A percentile compares a stretch with the other conserved stretches of the same genome.
Evolutionary conservation across 2,888 invertebrate genomes (phyloP).

Genomic region (Sialis fuliginosa): DNA sequence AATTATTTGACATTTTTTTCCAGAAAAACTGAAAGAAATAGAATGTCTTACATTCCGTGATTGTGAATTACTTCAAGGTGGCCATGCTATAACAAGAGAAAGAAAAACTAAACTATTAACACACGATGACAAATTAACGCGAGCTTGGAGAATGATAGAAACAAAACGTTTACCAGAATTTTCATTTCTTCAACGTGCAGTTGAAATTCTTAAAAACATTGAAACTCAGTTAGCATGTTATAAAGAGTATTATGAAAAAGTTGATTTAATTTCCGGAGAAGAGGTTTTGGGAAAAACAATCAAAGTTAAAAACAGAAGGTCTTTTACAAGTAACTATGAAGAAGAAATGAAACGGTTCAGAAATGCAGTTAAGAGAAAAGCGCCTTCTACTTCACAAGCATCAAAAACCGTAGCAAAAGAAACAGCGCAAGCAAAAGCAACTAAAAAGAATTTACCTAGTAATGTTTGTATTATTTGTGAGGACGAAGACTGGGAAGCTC

Average conservation of each 20-base stretch:
- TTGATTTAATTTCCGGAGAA: constrained; percentile 2
- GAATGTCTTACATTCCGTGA: constrained; percentile 6
- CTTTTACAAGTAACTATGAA: neutral
- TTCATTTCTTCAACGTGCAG: constrained; percentile 4
- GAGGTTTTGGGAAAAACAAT: neutral
- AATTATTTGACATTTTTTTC: neutral
- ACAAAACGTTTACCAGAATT: constrained; percentile 2
- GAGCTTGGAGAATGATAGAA: constrained; percentile 5
- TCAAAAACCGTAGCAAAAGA: neutral
- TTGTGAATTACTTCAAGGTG: constrained; percentile 4
- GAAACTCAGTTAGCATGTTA: constrained; percentile 1
- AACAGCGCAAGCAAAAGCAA: neutral
- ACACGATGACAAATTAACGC: constrained; percentile 2
- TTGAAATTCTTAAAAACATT: constrained; percentile 3
- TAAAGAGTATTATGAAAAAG: constrained; percentile 4
- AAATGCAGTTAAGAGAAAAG: neutral
- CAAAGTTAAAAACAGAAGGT: neutral
- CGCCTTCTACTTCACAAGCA: neutral
- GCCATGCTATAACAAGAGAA: constrained; percentile 5
- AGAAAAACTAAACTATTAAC: constrained; percentile 5
- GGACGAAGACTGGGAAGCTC: constrained; percentile 6
- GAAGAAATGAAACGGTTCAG: constrained; percentile 3
- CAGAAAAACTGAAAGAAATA: constrained; percentile 6
- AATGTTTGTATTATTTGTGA: constrained; percentile 3
- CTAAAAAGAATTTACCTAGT: neutral